phyloP scores from a whole-genome alignment of 2,888 invertebrate species.

The Sarcophaga carnaria region DNA sequence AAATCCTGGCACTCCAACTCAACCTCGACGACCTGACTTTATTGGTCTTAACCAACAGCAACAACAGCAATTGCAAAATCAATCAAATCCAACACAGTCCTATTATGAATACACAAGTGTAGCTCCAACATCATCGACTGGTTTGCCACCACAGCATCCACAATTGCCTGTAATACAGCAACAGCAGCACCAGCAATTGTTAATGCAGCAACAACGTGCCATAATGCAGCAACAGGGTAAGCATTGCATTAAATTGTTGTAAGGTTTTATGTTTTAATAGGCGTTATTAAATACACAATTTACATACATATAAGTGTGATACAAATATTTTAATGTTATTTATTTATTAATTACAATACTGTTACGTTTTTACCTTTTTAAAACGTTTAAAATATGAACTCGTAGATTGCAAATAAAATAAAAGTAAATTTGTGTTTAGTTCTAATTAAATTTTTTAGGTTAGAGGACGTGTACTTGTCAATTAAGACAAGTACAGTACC shows the following conservation, averaged over 20 bases:
- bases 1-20: conserved; percentile 95
- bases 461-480: too few species aligned
- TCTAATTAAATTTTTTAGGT: too few species aligned
- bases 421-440: too few species aligned
- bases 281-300: too few species aligned
- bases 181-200: conserved; percentile 76
- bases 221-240: conserved; percentile 79
- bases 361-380: too few species aligned
- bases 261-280: too few species aligned
- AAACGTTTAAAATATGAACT: too few species aligned
- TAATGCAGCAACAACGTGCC: conserved; percentile 76
- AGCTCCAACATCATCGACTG: conserved; percentile 70
- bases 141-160: conserved; percentile 81
- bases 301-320: too few species aligned
- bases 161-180: conserved; percentile 81
- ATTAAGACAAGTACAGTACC: too few species aligned
- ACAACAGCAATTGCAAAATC: conserved; percentile 77
- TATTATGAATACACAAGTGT: conserved; percentile 81
- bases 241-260: conserved; percentile 6
- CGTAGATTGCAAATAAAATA: too few species aligned
- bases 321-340: too few species aligned
- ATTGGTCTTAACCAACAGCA: conserved; percentile 85
- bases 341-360: too few species aligned
- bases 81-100: conserved; percentile 77
- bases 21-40: conserved; percentile 93